A percentile compares a stretch with the other conserved stretches of the same genome.
Conservation (phyloP, 2,113 vertebrate species). For the Haemorhous mexicanus region DNA sequence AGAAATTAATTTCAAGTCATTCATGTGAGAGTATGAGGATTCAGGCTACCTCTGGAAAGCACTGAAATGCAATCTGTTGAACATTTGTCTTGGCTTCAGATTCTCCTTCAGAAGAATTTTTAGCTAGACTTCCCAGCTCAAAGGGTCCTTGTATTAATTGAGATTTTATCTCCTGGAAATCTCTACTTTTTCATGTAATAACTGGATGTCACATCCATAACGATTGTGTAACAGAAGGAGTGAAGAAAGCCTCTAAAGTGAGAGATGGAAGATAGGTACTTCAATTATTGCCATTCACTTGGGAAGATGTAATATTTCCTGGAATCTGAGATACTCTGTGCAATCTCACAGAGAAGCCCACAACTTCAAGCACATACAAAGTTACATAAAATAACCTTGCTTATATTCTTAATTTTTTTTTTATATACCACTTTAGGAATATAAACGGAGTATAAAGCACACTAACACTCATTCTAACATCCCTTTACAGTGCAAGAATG, state of each 20-base stretch:
- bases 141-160: not conserved
- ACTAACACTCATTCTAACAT: not conserved
- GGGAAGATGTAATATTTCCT: not conserved
- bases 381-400: not conserved
- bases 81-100: slow-evolving; percentile 6
- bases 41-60: not conserved
- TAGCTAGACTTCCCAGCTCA: not conserved
- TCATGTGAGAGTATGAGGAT: not conserved
- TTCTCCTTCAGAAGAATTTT: slow-evolving; percentile 1
- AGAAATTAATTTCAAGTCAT: not conserved
- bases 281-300: slow-evolving; percentile 28
- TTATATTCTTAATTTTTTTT: not conserved
- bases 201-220: not conserved
- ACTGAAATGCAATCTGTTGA: not conserved
- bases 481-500: not conserved
- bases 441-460: not conserved
- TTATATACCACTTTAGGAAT: not conserved
- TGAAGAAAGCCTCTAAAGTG: slow-evolving; percentile 29
- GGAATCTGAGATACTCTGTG: not conserved
- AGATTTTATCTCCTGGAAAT: slow-evolving; percentile 44
- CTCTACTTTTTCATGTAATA: slow-evolving; percentile 21
- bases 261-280: slow-evolving; percentile 41
- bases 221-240: not conserved
- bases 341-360: not conserved
- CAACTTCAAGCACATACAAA: not conserved